Evolutionary conservation across 2,888 invertebrate species (phyloP), one percentile per base, ranked within the genome.

Genomic region (Clepsis dumicolana): DNA sequence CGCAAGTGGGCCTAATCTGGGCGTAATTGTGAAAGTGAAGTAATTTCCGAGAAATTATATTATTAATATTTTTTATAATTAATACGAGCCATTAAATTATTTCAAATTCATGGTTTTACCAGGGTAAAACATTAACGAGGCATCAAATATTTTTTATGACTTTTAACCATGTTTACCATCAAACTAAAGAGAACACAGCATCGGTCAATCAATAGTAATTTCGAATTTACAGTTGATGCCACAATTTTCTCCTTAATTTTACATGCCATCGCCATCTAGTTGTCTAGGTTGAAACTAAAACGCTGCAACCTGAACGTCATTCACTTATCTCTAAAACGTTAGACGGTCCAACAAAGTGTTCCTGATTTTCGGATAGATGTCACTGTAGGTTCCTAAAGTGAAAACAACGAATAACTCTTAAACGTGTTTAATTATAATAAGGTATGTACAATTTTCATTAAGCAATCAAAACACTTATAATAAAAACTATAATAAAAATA

Each of bases 1-100:
- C 80, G 87, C 80, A 85, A 86, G 83, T 77, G 74, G 71, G 72
- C 56, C 67, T 74, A 65, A 60, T 70, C 71, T 53, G 60, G 64
- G 72, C 53, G 44, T 73, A 72, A 71, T 71, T 66, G 41, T 59
- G 41, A 29, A 64, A 60, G 24, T 63, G 29, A 59, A 52, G 5
- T 57, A 21, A 56, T 67, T 41, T 52, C 53, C 27, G 56, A 56
- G 29, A 29, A 62, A 50, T 8, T 14, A 54, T 21, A 21, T 21
- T 21, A 12, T 18, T 21, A n/a, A 14, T 38, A 8, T 48, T 48
- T 21, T 21, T 7, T 8, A 7, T 44, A 44, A 8, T 16, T 44
- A 18, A 5, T 12, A 16, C 10, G 12, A 41, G 12, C n/a, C 25
- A 14, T 18, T 52, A 14, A 52, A 5, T 25, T 48, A 21, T 8